phyloP scores from a whole-genome alignment of 2,888 invertebrate genomes.

The Macaria notata region DNA sequence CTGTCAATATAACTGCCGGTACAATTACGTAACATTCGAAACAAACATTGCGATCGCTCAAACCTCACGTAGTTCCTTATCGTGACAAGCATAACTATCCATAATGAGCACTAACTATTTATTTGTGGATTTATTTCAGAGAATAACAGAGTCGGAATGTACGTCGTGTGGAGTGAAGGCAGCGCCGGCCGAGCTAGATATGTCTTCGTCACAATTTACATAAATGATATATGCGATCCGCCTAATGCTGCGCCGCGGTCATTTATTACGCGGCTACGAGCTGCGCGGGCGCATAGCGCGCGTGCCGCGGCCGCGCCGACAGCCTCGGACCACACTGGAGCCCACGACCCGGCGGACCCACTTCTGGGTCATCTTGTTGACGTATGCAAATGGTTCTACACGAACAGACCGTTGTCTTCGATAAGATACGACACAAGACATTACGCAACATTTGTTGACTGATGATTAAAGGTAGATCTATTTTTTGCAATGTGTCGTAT shows the following conservation, averaged over 20 bases:
- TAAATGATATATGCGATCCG: slow-evolving; percentile 81
- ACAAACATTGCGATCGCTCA: slow-evolving; percentile 31
- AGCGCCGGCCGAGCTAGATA: slow-evolving; percentile 70
- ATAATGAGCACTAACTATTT: slow-evolving; percentile 46
- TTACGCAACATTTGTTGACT: neutral
- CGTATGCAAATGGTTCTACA: slow-evolving; percentile 57
- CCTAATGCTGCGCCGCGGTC: slow-evolving; percentile 75
- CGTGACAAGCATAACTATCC: slow-evolving; percentile 46
- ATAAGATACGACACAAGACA: slow-evolving; percentile 24
- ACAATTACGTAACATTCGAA: slow-evolving; percentile 23
- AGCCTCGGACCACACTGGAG: slow-evolving; percentile 73
- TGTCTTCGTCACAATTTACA: slow-evolving; percentile 83
- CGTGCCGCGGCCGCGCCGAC: slow-evolving; percentile 71
- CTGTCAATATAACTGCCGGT: neutral
- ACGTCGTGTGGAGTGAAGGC: slow-evolving; percentile 73
- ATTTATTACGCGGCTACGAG: slow-evolving; percentile 74
- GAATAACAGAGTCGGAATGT: slow-evolving; percentile 67
- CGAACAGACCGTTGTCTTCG: slow-evolving; percentile 54
- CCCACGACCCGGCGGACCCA: slow-evolving; percentile 42
- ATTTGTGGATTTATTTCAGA: slow-evolving; percentile 62
- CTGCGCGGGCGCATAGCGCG: slow-evolving; percentile 70
- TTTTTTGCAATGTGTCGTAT: no score
- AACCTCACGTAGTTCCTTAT: slow-evolving; percentile 33
- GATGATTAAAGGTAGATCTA: no score
- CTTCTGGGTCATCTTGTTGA: slow-evolving; percentile 67